These are phyloP conservation scores for Gadopsis bispinosus DNA, from an alignment of 2,797 vertebrate genomes.

Conservation along the genomic window DNA sequence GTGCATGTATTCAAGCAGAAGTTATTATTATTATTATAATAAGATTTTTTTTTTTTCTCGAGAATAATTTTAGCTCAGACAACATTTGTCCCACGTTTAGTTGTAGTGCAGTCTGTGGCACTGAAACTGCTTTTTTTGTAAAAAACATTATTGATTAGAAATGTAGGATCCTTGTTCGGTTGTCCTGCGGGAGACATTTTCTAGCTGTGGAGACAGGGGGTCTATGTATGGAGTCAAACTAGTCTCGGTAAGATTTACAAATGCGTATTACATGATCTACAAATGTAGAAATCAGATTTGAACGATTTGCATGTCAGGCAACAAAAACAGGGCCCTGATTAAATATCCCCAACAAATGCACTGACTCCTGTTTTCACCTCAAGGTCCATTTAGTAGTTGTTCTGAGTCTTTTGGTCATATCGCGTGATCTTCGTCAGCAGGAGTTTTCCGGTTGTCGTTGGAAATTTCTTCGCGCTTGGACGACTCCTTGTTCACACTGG, in stretches of 20 bases:
- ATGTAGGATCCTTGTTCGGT: not conserved
- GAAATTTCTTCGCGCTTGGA: not conserved
- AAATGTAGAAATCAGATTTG: no score
- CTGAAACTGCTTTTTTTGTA: conserved; percentile 18
- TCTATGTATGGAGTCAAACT: no score
- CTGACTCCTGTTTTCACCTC: not conserved
- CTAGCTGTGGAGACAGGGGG: no score
- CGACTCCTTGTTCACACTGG: not conserved
- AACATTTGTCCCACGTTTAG: conserved; percentile 20
- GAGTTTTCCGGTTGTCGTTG: not conserved
- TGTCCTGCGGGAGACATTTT: conserved; percentile 1
- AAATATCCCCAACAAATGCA: not conserved
- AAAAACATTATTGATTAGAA: conserved; percentile 1
- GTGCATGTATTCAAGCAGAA: not conserved
- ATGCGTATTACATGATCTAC: no score
- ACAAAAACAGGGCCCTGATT: not conserved
- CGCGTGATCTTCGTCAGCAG: no score
- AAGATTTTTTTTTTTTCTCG: not conserved
- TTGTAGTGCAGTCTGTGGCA: not conserved
- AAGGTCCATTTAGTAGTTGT: not conserved
- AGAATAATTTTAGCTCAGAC: conserved; percentile 40
- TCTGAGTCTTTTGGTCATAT: not conserved
- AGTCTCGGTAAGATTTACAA: no score
- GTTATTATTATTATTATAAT: conserved; percentile 4
- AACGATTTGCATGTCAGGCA: no score